phyloP scores from a whole-genome alignment of 2,797 vertebrate genomes.

The Muscicapa comitata region DNA sequence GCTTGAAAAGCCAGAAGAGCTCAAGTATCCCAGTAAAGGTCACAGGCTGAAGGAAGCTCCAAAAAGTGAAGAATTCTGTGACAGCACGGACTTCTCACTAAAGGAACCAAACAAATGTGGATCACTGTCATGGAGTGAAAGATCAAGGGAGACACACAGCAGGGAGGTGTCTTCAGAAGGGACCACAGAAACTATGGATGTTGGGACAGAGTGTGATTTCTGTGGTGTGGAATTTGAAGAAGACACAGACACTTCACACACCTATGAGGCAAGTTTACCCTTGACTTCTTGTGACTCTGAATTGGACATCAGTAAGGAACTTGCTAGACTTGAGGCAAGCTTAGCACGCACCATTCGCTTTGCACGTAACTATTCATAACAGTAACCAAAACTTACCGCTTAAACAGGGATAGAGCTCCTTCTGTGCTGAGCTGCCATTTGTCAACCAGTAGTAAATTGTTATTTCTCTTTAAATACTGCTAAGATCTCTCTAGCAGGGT shows the following conservation, averaged over 20 bases:
- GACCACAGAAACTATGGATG: background rate
- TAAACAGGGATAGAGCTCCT: background rate
- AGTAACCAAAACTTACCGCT: background rate
- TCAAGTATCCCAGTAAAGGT: background rate
- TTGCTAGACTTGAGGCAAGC: slow-evolving; percentile 74
- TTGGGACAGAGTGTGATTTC: background rate
- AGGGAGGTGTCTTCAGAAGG: background rate
- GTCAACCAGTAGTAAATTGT: slow-evolving; percentile 22
- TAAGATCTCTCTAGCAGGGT: background rate
- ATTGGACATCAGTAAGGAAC: slow-evolving; percentile 30
- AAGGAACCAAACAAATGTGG: background rate
- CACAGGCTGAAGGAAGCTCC: background rate
- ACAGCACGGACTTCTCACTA: background rate
- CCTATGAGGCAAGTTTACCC: background rate
- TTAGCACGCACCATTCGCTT: slow-evolving; percentile 71
- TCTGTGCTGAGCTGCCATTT: slow-evolving; percentile 14
- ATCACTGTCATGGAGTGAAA: background rate
- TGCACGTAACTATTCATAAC: background rate
- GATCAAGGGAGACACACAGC: background rate
- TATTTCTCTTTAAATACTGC: slow-evolving; percentile 8
- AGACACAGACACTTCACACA: background rate
- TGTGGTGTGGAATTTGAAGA: background rate
- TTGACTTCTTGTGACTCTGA: slow-evolving; percentile 32
- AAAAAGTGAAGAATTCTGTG: background rate
- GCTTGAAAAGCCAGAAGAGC: background rate